Percentiles rank a stretch among this genome's conserved stretches.
These are phyloP conservation scores for Axis porcinus DNA, from an alignment of 2,113 vertebrate genomes.

Conservation along the genomic window DNA sequence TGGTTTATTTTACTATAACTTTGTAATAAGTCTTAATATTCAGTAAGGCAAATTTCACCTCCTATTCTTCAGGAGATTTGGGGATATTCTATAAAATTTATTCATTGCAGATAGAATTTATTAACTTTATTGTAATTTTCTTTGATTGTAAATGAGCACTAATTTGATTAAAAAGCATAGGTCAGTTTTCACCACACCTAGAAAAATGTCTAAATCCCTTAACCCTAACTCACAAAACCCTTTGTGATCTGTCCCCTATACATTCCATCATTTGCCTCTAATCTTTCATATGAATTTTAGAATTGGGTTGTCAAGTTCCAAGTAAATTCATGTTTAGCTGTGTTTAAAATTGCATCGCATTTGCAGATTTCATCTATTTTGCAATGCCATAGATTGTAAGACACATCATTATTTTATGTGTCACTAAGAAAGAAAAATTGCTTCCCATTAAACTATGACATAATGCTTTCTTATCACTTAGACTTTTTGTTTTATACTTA, in stretches of 20 bases:
- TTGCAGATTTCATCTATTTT: constrained; percentile 18
- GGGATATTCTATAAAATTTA: not conserved
- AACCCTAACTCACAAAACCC: not conserved
- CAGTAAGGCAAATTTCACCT: not conserved
- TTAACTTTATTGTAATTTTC: not conserved
- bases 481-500: constrained; percentile 31
- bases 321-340: constrained; percentile 9
- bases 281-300: constrained; percentile 12
- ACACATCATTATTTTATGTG: constrained; percentile 27
- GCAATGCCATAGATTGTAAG: not conserved
- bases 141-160: not conserved
- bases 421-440: constrained; percentile 16
- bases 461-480: constrained; percentile 4
- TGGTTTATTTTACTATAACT: not conserved
- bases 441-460: not conserved
- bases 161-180: not conserved
- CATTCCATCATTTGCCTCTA: not conserved
- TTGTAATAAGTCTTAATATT: constrained; percentile 2
- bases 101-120: not conserved
- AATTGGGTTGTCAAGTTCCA: not conserved
- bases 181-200: not conserved
- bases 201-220: not conserved
- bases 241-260: not conserved
- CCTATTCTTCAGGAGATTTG: not conserved
- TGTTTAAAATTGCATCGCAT: not conserved